phyloP scores from a whole-genome alignment of 2,113 vertebrate genomes.

The Phainopepla nitens region DNA sequence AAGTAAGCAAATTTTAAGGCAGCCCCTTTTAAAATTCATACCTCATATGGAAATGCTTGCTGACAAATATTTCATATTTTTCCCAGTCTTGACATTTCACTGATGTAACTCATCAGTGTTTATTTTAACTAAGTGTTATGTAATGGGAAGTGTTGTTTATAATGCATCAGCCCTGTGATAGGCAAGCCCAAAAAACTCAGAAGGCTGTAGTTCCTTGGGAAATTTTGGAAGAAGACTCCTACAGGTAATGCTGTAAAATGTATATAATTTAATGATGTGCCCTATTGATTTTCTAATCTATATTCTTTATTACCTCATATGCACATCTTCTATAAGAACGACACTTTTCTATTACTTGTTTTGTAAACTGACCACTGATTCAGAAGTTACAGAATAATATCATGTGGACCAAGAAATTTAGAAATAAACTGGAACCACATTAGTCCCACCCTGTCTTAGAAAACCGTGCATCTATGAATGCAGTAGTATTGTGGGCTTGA shows the following conservation, averaged over 20 bases:
- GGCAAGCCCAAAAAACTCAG: background rate
- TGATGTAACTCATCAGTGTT: background rate
- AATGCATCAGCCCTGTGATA: background rate
- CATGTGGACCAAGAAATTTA: background rate
- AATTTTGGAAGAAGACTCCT: background rate
- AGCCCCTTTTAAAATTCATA: background rate
- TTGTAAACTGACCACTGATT: background rate
- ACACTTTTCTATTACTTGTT: background rate
- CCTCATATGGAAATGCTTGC: background rate
- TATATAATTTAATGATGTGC: fast-evolving
- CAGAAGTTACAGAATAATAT: background rate
- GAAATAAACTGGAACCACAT: background rate
- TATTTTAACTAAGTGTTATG: background rate
- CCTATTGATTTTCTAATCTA: background rate
- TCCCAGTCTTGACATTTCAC: background rate
- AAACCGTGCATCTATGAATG: background rate
- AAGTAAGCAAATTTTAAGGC: background rate
- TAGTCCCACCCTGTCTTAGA: background rate
- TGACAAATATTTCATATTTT: background rate
- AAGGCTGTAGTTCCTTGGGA: background rate
- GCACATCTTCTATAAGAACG: background rate
- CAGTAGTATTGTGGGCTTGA: background rate
- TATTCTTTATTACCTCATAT: background rate
- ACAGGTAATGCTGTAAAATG: background rate
- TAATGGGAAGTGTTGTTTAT: background rate